Evolutionary conservation across 1,140 invertebrate genomes (phyloP).

Genomic region (Drosophila prosaltans): DNA sequence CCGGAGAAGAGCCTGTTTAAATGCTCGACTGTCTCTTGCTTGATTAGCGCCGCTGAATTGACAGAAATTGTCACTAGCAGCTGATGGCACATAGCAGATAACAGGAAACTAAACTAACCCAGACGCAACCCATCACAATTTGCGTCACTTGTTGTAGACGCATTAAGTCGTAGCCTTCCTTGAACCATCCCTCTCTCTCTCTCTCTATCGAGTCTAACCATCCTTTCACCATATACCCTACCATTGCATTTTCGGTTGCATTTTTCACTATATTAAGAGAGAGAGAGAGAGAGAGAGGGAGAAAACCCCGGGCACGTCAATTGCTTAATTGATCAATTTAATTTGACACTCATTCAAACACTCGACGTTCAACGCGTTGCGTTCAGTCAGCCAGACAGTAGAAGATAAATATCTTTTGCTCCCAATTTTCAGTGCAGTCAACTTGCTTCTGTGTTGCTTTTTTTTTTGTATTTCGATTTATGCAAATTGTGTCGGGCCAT

Average conservation of each 20-base stretch:
- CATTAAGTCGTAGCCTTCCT: conserved; percentile 23
- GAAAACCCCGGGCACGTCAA: conserved; percentile 53
- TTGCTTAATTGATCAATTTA: conserved; percentile 83
- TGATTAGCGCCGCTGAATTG: conserved; percentile 79
- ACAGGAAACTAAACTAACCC: conserved; percentile 4
- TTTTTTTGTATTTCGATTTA: conserved; percentile 75
- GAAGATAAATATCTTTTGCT: conserved; percentile 78
- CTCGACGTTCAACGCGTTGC: conserved; percentile 46
- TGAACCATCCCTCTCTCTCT: neutral
- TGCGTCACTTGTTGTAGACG: conserved; percentile 72
- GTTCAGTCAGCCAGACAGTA: conserved; percentile 21
- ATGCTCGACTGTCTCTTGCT: conserved; percentile 65
- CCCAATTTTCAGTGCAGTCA: conserved; percentile 58
- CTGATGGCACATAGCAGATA: conserved; percentile 1
- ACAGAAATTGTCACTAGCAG: conserved; percentile 74
- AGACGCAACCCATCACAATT: conserved; percentile 49
- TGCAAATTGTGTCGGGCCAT: conserved; percentile 73
- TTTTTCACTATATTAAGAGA: conserved; percentile 35
- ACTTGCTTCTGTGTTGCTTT: conserved; percentile 26
- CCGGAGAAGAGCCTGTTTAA: conserved; percentile 45
- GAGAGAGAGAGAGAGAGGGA: neutral
- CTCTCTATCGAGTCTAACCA: neutral
- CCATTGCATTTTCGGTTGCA: conserved; percentile 42
- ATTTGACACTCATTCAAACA: conserved; percentile 81
- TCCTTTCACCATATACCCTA: neutral